Percentiles rank a stretch among this genome's conserved stretches.
Evolutionary conservation across 1,140 invertebrate genomes (phyloP).

Genomic region (Heterodera carotae): DNA sequence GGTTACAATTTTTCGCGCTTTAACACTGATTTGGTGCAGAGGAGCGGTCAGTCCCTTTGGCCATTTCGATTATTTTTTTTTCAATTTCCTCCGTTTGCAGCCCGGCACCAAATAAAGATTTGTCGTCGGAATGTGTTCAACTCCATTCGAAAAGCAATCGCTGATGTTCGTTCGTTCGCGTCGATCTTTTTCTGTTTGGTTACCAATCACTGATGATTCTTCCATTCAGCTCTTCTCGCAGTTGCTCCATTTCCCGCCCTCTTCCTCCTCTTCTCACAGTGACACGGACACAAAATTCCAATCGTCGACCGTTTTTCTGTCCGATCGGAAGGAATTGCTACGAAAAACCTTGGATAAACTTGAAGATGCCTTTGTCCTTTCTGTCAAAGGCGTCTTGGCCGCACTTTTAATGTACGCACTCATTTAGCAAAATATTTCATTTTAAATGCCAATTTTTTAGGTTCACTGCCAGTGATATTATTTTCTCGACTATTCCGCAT

Average conservation of each 20-base stretch:
- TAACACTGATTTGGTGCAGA: constrained; percentile 17
- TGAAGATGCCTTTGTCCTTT: constrained; percentile 25
- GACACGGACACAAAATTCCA: constrained; percentile 16
- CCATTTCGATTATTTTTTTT: constrained; percentile 9
- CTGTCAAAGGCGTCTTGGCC: constrained; percentile 22
- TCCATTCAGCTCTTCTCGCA: constrained; percentile 14
- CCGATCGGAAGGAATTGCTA: constrained; percentile 17
- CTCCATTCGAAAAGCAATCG: constrained; percentile 15
- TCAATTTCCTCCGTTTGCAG: constrained; percentile 12
- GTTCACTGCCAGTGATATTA: constrained; percentile 50
- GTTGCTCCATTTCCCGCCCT: constrained; percentile 6
- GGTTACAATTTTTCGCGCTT: constrained; percentile 14
- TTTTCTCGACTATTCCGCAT: constrained; percentile 39
- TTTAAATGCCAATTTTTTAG: too few relatives aligned
- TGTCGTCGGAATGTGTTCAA: constrained; percentile 33
- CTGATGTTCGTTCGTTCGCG: constrained; percentile 12
- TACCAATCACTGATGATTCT: too few relatives aligned
- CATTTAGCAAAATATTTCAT: too few relatives aligned
- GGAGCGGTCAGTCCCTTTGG: background rate
- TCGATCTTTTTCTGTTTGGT: constrained; percentile 6
- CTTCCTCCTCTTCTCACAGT: constrained; percentile 16
- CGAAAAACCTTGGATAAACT: constrained; percentile 25
- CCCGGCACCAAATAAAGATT: constrained; percentile 44
- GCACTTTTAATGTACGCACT: constrained; percentile 28
- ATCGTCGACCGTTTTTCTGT: background rate